Base-by-base conservation (phyloP, 2,888 invertebrate genomes). In the Ptilodon capucinus region DNA sequence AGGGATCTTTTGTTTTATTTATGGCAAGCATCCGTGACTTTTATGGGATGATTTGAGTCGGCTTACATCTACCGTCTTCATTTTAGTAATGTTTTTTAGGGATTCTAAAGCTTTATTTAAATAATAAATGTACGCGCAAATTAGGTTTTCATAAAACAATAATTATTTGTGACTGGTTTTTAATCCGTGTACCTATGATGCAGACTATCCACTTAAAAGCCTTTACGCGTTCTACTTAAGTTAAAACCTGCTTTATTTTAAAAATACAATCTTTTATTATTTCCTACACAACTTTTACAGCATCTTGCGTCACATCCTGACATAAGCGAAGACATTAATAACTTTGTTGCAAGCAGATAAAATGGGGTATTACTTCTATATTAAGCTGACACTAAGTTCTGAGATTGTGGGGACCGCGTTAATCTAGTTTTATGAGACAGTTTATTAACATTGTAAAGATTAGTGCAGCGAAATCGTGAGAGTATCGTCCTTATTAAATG, bases 301-400 rank as follows among this genome's bases (percentile, higher is more conserved):
- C 16, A 3, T 7, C 6, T 35, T 35, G 14, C 34, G 16, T 8
- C 34, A 35, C 34, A 35, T 35, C 34, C 34, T 16, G 16, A 35
- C 34, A 32, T 32, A 35, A 16, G 16, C 17, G 34, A 9, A 16
- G 18, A 36, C 36, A 18, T 35, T 32, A 44, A 39, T 44, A 39
- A 14, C 44, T 39, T 21, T 19, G 32, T 39, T 44, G 30, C 39
- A 36, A 14, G 13, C n/a, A 44, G 13, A 38, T 44, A 28, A 36
- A 39, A 39, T 21, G 19, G 39, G 17, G 9, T 16, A 32, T 44
- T n/a, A 44, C 39, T 39, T 48, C 30, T 28, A 21, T 14, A 28
- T 38, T 44, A 36, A 41, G 43, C 14, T 14, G 34, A 40, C 43
- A 36, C 13, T 43, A 40, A 48, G 18, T 35, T 34, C 42, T 28